phyloP scores from a whole-genome alignment of 2,888 invertebrate species.

The Acronicta alni region DNA sequence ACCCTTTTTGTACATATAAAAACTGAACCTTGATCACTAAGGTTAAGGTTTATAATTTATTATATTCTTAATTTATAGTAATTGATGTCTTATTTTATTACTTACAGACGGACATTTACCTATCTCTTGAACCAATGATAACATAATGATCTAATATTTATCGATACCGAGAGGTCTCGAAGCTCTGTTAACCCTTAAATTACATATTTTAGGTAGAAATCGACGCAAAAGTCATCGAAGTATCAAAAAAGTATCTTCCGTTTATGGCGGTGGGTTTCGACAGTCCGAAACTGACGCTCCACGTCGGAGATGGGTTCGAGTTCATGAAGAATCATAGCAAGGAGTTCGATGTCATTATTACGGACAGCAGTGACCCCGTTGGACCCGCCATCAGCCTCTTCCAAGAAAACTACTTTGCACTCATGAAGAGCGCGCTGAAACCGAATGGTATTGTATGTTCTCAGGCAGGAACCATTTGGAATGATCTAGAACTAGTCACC shows the following conservation, averaged over 20 bases:
- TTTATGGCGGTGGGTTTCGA: conserved; percentile 96
- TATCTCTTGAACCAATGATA: conserved; percentile 20
- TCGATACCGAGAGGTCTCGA: not conserved
- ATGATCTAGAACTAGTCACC: conserved; percentile 93
- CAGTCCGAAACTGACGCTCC: conserved; percentile 94
- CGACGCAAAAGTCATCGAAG: conserved; percentile 96
- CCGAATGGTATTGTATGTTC: conserved; percentile 97
- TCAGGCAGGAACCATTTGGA: conserved; percentile 96
- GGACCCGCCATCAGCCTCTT: conserved; percentile 93
- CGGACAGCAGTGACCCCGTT: conserved; percentile 99
- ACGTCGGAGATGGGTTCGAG: conserved; percentile 98
- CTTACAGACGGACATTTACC: too few species aligned
- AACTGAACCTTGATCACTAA: too few species aligned
- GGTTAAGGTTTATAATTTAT: too few species aligned
- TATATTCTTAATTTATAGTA: too few species aligned
- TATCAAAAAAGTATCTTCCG: conserved; percentile 96
- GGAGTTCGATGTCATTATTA: conserved; percentile 99
- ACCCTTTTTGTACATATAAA: too few species aligned
- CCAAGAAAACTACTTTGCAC: conserved; percentile 94
- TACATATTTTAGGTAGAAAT: conserved; percentile 95
- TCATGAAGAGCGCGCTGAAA: conserved; percentile 95
- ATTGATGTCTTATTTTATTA: too few species aligned
- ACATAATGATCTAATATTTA: conserved; percentile 1
- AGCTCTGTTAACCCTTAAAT: conserved; percentile 4
- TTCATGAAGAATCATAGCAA: conserved; percentile 95